These are phyloP conservation scores for Chrysopilus asiliformis DNA, from an alignment of 2,888 invertebrate genomes.

Conservation along the genomic window DNA sequence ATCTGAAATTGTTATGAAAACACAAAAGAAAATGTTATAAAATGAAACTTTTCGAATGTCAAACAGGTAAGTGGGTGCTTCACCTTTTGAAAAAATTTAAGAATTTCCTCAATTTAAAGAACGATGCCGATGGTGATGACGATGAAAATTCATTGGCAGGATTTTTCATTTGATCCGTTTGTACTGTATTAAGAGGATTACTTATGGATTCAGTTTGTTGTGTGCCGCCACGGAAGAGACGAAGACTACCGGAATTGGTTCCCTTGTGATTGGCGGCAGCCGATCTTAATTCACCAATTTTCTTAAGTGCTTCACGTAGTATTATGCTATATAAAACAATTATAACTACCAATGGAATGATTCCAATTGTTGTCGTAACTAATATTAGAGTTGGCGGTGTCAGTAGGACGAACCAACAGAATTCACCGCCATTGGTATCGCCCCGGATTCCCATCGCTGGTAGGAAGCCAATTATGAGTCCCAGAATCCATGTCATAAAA, in stretches of 20 bases:
- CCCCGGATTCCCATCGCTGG: slow-evolving; percentile 47
- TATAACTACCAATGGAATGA: slow-evolving; percentile 38
- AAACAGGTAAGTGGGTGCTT: not conserved
- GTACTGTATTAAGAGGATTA: too few species aligned
- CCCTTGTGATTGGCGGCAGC: slow-evolving; percentile 32
- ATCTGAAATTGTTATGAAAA: not conserved
- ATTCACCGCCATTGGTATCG: slow-evolving; percentile 38
- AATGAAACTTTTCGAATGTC: not conserved
- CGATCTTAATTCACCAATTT: slow-evolving; percentile 37
- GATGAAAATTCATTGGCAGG: not conserved
- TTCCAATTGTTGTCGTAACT: slow-evolving; percentile 42
- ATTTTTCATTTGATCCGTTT: too few species aligned
- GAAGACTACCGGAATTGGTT: slow-evolving; percentile 26
- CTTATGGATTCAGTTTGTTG: not conserved
- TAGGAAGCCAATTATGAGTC: slow-evolving; percentile 44
- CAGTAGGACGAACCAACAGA: slow-evolving; percentile 45
- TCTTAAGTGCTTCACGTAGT: slow-evolving; percentile 43
- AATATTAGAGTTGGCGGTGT: slow-evolving; percentile 43
- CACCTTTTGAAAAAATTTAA: slow-evolving; percentile 2
- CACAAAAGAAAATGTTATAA: not conserved
- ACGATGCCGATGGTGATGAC: not conserved
- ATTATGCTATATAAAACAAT: slow-evolving; percentile 44
- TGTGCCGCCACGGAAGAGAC: slow-evolving; percentile 22
- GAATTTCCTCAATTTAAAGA: not conserved
- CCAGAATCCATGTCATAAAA: slow-evolving; percentile 43